phyloP scores from a whole-genome alignment of 1,140 invertebrate species.

The Penaeus vannamei region DNA sequence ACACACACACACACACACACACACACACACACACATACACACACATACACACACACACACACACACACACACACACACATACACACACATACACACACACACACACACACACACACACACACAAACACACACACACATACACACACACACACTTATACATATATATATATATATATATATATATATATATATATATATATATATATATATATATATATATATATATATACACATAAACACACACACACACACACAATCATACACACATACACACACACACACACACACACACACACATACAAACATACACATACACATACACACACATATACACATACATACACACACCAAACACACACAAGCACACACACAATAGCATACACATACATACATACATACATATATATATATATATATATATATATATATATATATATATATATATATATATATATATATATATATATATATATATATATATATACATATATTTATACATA shows the following conservation, averaged over 20 bases:
- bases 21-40: constrained; percentile 13
- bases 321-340: too few relatives aligned
- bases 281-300: too few relatives aligned
- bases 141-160: constrained; percentile 6
- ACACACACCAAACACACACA: too few relatives aligned
- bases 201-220: constrained; percentile 16
- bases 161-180: constrained; percentile 16
- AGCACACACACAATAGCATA: too few relatives aligned
- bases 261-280: too few relatives aligned
- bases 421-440: constrained; percentile 1
- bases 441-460: neutral
- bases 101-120: constrained; percentile 12
- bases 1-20: constrained; percentile 12
- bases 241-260: too few relatives aligned
- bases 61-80: constrained; percentile 13
- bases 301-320: too few relatives aligned
- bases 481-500: too few relatives aligned
- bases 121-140: too few relatives aligned
- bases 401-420: constrained; percentile 8
- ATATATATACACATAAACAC: too few relatives aligned
- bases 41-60: constrained; percentile 12
- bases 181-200: constrained; percentile 16
- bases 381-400: neutral
- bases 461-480: too few relatives aligned
- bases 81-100: constrained; percentile 6